Evolutionary conservation across 2,797 vertebrate species (phyloP).

Genomic region (Hydrophis major): DNA sequence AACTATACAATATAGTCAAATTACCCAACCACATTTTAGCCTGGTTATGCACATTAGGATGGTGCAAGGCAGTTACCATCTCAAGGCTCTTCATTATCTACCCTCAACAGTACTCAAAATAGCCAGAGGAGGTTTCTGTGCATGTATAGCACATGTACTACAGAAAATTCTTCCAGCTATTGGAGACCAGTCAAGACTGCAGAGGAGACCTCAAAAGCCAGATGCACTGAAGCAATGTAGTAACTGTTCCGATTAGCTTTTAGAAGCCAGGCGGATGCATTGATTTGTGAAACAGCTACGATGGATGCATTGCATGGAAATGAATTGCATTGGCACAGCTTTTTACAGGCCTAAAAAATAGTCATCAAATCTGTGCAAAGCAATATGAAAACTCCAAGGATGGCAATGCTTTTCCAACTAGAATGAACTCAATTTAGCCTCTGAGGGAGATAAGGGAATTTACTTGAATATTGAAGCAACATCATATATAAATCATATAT

Average conservation of each 20-base stretch:
- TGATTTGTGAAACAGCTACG: background rate
- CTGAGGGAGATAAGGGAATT: background rate
- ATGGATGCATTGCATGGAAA: background rate
- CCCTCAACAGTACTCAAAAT: background rate
- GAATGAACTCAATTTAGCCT: background rate
- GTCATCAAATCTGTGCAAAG: background rate
- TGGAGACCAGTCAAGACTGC: background rate
- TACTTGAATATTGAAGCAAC: background rate
- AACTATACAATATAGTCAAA: background rate
- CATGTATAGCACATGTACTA: background rate
- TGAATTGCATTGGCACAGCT: background rate
- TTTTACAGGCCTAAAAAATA: background rate
- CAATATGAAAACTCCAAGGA: background rate
- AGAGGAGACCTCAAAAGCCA: background rate
- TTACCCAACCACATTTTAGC: background rate
- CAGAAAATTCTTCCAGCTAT: background rate
- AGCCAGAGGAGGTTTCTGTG: background rate
- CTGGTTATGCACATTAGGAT: background rate
- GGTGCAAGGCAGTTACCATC: background rate
- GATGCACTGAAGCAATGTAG: background rate
- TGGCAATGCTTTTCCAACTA: background rate
- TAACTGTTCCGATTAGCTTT: background rate
- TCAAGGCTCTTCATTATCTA: background rate
- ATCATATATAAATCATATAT: background rate
- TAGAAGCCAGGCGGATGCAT: background rate